phyloP scores from a whole-genome alignment of 1,140 invertebrate genomes.

The Platyscapa corneri region DNA sequence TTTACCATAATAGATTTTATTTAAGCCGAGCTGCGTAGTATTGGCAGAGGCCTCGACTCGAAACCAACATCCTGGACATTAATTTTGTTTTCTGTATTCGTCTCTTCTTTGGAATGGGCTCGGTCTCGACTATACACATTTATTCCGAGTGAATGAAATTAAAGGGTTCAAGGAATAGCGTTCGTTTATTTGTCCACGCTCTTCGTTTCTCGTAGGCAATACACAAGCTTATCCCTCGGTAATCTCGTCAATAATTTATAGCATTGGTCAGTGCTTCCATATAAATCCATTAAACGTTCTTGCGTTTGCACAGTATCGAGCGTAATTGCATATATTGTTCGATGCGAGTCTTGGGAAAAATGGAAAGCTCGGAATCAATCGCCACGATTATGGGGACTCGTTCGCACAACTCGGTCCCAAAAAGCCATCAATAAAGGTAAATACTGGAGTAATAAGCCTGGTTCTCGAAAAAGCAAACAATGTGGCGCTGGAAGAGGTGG shows the following conservation, averaged over 20 bases:
- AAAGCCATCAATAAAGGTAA: neutral
- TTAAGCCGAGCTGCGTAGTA: no score
- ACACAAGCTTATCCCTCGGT: neutral
- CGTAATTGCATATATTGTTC: neutral
- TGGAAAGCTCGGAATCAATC: neutral
- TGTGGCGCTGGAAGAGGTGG: neutral
- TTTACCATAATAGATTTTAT: neutral
- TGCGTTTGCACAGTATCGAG: neutral
- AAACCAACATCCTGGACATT: neutral
- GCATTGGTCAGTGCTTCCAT: neutral
- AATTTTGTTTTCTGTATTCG: neutral
- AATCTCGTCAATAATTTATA: slow-evolving; percentile 4
- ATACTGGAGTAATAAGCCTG: neutral
- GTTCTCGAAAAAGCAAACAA: neutral
- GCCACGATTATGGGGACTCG: neutral
- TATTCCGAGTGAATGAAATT: neutral
- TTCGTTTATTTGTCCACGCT: neutral
- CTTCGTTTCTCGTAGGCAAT: neutral
- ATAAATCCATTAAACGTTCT: neutral
- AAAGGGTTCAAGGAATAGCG: slow-evolving; percentile 5
- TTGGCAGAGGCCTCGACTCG: neutral
- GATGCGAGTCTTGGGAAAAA: neutral
- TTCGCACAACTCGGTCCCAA: neutral
- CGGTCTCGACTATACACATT: neutral
- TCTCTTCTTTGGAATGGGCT: neutral